Conservation (phyloP, 2,797 vertebrate species). For the Mormyrops boulengeri region DNA sequence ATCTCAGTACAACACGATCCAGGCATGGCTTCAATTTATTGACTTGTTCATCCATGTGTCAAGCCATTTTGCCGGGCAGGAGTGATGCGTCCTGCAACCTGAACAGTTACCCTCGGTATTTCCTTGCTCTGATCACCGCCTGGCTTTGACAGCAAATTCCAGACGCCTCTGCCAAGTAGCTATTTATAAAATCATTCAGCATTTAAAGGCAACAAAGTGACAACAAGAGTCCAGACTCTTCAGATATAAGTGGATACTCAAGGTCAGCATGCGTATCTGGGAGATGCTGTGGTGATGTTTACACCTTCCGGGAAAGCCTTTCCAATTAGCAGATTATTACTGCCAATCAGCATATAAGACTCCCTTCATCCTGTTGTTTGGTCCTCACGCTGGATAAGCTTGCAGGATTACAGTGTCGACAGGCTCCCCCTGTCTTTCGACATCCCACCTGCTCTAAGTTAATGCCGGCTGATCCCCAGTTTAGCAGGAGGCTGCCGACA, state of each 20-base stretch:
- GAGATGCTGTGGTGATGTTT: not conserved
- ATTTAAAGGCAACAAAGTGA: not conserved
- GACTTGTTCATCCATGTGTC: not conserved
- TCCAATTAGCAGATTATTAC: slow-evolving; percentile 7
- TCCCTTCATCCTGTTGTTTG: not conserved
- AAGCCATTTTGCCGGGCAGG: not conserved
- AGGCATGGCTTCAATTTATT: not conserved
- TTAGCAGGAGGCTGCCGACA: not conserved
- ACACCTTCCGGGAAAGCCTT: not conserved
- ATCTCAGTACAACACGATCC: not conserved
- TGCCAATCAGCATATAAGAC: slow-evolving; percentile 5
- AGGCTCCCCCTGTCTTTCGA: not conserved
- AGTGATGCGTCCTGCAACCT: not conserved
- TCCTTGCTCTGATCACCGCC: not conserved
- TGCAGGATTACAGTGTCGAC: not conserved
- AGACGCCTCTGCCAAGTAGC: not conserved
- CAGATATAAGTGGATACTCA: not conserved
- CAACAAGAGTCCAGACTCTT: not conserved
- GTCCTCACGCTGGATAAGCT: not conserved
- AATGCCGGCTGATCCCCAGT: slow-evolving; percentile 2
- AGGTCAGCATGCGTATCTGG: not conserved
- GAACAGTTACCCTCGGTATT: not conserved
- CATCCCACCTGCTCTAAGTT: not conserved
- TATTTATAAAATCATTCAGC: not conserved
- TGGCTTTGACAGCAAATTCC: not conserved